phyloP scores from a whole-genome alignment of 1,140 invertebrate genomes.

The Lordiphosa clarofinis region DNA sequence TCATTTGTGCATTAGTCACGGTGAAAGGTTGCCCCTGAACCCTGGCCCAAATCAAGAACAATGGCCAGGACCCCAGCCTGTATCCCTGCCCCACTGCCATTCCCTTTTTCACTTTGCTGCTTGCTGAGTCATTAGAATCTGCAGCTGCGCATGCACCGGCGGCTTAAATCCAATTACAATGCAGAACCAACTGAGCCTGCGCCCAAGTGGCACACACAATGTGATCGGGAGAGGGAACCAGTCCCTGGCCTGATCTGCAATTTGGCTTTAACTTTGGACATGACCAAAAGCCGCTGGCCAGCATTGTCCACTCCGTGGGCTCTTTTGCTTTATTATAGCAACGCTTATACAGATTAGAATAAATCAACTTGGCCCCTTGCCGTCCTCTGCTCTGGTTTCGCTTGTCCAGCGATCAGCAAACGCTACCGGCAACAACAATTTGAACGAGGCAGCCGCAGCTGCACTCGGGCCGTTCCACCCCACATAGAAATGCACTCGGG shows the following conservation, averaged over 20 bases:
- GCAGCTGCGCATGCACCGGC: conserved; percentile 63
- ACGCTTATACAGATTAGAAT: conserved; percentile 76
- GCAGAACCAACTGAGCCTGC: conserved; percentile 42
- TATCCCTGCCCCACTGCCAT: conserved; percentile 3
- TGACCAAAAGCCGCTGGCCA: conserved; percentile 49
- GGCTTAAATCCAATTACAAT: conserved; percentile 73
- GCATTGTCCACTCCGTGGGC: conserved; percentile 67
- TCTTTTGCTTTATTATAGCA: conserved; percentile 73
- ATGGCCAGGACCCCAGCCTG: conserved; percentile 18
- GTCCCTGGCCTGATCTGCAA: conserved; percentile 31
- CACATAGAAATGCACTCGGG: conserved; percentile 17
- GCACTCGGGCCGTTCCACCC: conserved; percentile 13
- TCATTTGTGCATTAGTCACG: conserved; percentile 57
- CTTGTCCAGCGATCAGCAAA: conserved; percentile 49
- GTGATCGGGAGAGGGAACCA: no score
- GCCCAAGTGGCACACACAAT: background rate
- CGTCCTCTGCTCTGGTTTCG: conserved; percentile 22
- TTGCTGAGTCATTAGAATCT: conserved; percentile 66
- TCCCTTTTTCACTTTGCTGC: conserved; percentile 9
- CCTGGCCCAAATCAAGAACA: conserved; percentile 33
- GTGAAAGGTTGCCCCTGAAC: conserved; percentile 32
- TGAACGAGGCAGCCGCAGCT: conserved; percentile 28
- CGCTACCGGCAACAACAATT: conserved; percentile 64
- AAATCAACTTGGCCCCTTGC: conserved; percentile 56
- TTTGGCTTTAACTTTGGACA: conserved; percentile 32